phyloP scores from a whole-genome alignment of 2,888 invertebrate genomes.

The Patella pellucida region DNA sequence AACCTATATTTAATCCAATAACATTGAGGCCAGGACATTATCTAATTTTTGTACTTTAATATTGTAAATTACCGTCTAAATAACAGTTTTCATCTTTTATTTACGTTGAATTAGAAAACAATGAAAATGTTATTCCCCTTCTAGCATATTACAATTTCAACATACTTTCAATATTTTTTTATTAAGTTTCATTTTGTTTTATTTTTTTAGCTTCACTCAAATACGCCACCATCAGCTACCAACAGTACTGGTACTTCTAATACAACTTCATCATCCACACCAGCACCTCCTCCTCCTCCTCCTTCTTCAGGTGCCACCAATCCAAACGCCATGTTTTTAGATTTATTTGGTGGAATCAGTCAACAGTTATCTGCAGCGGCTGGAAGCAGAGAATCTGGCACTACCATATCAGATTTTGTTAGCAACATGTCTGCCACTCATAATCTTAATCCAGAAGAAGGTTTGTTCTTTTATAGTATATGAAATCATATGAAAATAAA shows the following conservation, averaged over 20 bases:
- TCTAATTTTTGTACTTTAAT: too few species aligned
- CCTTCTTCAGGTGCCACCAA: slow-evolving; percentile 51
- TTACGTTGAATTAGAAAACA: too few species aligned
- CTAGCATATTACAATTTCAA: too few species aligned
- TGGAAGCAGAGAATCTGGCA: slow-evolving; percentile 50
- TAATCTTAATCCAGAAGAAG: slow-evolving; percentile 56
- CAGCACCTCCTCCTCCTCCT: slow-evolving; percentile 16
- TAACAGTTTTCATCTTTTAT: too few species aligned
- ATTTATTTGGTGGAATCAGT: slow-evolving; percentile 59
- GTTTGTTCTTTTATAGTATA: slow-evolving; percentile 34
- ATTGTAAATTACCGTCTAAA: too few species aligned
- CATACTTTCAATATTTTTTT: too few species aligned
- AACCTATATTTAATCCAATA: too few species aligned
- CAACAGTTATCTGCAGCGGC: slow-evolving; percentile 56
- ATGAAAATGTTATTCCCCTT: too few species aligned
- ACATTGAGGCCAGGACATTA: too few species aligned
- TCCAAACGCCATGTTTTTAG: slow-evolving; percentile 49
- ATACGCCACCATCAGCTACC: not conserved
- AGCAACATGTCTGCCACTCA: slow-evolving; percentile 51
- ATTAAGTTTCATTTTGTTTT: too few species aligned
- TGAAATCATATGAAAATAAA: too few species aligned
- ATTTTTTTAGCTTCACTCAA: too few species aligned
- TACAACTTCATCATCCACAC: slow-evolving; percentile 25
- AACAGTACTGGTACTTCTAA: slow-evolving; percentile 24
- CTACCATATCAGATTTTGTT: slow-evolving; percentile 59